Evolutionary conservation across 2,888 invertebrate species (phyloP), one percentile per base, ranked within the genome.

Genomic region (Ophion ventricosus): DNA sequence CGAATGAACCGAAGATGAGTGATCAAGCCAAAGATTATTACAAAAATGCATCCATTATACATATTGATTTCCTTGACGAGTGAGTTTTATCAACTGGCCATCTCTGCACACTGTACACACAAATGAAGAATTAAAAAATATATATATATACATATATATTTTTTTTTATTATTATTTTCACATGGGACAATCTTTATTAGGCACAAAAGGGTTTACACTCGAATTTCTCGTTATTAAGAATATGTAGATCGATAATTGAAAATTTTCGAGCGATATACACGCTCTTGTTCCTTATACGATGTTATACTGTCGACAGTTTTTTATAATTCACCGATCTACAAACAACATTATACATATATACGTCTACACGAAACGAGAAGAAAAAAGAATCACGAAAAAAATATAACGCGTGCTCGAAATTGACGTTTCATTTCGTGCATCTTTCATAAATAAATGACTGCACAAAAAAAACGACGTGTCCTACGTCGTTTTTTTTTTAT

Each of bases 101-200:
- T 11, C 17, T 49, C 17, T 14, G 17, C 63, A 56, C 20, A 20
- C 56, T 17, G 56, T n/a, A 61, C 29, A 67, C 57, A 57, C 64
- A 61, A 77, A 77, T 23, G 23, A 64, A 79, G 14, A 49, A 49
- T 49, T 64, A 35, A 35, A 66, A 14, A 64, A 79, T 20, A 25
- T 25, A 49, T 49, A 49, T 49, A 49, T 49, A 49, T 49, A 49
- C 17, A 17, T 11, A 14, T 43, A 49, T 49, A 49, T 49, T 17
- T 14, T 17, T 49, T 4, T 49, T 0, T 49, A 56, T 67, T 74
- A 75, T 75, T 83, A 69, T 59, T 43, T 82, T 14, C 59, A 74
- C 78, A 59, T 82, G 66, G 74, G 84, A 82, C 84, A 82, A 82
- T 84, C 84, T 82, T 81, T 76, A n/a, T 29, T 75, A 82, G 72